Base-by-base conservation (phyloP, 2,888 invertebrate genomes). In the Caenorhabditis imperialis region DNA sequence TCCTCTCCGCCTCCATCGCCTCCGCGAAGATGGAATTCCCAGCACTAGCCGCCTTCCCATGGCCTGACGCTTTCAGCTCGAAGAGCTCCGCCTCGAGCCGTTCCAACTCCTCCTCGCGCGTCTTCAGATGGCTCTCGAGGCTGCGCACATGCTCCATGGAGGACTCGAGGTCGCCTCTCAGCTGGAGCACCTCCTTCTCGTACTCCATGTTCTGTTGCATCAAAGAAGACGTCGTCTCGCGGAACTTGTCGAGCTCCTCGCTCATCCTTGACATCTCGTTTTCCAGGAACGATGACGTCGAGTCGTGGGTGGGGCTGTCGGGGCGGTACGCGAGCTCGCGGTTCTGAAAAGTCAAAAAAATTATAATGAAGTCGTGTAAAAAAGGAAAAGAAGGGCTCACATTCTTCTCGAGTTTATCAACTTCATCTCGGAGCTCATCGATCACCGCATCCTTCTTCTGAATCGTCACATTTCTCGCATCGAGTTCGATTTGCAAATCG, bases 11-110 rank as follows among this genome's bases (percentile, higher is more conserved):
- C 5, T 73, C 73, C 65, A 73, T 73, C 3, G 65, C 73, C 33
- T 73, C 65, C 3, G 60, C 48, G n/a, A 73, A 73, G 23, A 73
- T 73, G 0, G 73, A 73, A 14, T 73, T 73, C 27, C 73, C 73
- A 10, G 54, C 7, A 2, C 20, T 16, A 1, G 51, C 48, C 10
- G 27, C 20, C 20, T 54, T 57, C 22, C 65, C 65, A 6, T 51
- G 25, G n/a, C 10, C 33, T 0, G 67, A 67, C n/a, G 55, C 48
- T 22, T 44, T 60, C 25, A 55, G 27, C 42, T 65, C 73, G 25
- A 73, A 73, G 12, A 73, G 14, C 20, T 73, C 73, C 25, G 57
- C 45, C 48, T 73, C 73, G 3, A 73, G 27, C 23, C 73, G 45
- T 5, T 30, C 16, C 4, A 60, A 55, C 23, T 73, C 65, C 20